These are phyloP conservation scores for Caenorhabditis doughertyi DNA, from an alignment of 2,888 invertebrate genomes.

Conservation along the genomic window DNA sequence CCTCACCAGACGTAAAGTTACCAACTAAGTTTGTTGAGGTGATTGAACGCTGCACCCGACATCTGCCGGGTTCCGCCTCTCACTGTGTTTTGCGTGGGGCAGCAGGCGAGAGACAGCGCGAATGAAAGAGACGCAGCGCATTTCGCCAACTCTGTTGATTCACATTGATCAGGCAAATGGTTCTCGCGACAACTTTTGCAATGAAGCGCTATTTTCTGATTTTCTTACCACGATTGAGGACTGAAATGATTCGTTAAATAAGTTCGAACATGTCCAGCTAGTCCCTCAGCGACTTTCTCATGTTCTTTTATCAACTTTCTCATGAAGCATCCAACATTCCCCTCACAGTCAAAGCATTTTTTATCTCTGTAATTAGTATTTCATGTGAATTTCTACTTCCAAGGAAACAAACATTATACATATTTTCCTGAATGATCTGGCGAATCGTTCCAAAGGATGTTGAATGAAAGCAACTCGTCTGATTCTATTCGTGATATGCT, in stretches of 20 bases:
- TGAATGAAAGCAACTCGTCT: conserved; percentile 47
- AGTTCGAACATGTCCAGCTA: conserved; percentile 34
- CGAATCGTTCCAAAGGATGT: conserved; percentile 57
- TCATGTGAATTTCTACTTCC: too few species aligned
- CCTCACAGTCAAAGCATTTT: conserved; percentile 49
- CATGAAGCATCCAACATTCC: conserved; percentile 50
- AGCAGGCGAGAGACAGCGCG: conserved; percentile 22
- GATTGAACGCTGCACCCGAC: conserved; percentile 33
- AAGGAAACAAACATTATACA: conserved; percentile 45
- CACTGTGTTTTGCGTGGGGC: conserved; percentile 33
- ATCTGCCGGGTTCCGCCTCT: conserved; percentile 49
- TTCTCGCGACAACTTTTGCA: too few species aligned
- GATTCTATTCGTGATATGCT: not conserved
- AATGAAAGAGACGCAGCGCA: conserved; percentile 25
- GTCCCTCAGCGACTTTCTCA: conserved; percentile 45
- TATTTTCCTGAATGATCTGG: conserved; percentile 25
- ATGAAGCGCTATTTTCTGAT: too few species aligned
- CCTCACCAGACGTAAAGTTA: conserved; percentile 54
- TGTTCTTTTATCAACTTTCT: conserved; percentile 51
- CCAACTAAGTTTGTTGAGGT: not conserved
- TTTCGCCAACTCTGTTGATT: too few species aligned
- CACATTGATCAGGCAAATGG: too few species aligned
- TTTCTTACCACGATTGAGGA: conserved; percentile 56
- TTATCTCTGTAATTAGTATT: conserved; percentile 39
- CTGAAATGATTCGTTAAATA: conserved; percentile 44